phyloP scores from a whole-genome alignment of 1,140 invertebrate genomes.

The Nylanderia fulva region DNA sequence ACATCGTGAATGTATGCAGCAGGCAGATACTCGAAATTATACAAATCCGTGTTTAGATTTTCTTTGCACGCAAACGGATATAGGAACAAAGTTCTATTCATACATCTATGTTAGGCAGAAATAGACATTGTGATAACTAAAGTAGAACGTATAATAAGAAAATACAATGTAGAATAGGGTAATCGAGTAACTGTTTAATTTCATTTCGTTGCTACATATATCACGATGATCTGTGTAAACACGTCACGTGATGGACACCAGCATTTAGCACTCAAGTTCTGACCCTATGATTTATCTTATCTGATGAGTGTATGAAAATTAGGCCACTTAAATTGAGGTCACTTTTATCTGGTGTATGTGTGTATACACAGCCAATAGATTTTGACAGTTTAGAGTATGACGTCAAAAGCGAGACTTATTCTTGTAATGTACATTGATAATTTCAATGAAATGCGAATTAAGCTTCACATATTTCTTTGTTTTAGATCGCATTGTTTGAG shows the following conservation, averaged over 20 bases:
- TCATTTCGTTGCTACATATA: not conserved
- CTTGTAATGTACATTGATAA: not conserved
- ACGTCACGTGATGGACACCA: no score
- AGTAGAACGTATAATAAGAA: not conserved
- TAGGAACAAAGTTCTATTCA: not conserved
- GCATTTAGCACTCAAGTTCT: not conserved
- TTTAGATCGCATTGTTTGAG: not conserved
- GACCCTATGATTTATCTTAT: slow-evolving; percentile 19
- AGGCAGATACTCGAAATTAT: not conserved
- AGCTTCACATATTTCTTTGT: not conserved
- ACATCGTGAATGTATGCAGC: not conserved
- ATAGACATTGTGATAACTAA: not conserved
- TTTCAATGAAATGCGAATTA: not conserved
- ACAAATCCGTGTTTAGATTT: not conserved
- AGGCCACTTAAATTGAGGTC: not conserved
- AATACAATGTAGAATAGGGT: not conserved
- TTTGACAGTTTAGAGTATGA: not conserved
- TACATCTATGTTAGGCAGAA: not conserved
- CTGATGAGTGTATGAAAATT: not conserved
- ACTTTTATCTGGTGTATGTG: not conserved
- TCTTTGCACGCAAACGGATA: not conserved
- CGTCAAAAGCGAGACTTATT: not conserved
- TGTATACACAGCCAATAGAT: not conserved
- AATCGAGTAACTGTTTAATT: not conserved
- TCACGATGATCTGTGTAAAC: slow-evolving; percentile 15